Conservation (phyloP, 2,888 invertebrate species). For the Serripes groenlandicus region DNA sequence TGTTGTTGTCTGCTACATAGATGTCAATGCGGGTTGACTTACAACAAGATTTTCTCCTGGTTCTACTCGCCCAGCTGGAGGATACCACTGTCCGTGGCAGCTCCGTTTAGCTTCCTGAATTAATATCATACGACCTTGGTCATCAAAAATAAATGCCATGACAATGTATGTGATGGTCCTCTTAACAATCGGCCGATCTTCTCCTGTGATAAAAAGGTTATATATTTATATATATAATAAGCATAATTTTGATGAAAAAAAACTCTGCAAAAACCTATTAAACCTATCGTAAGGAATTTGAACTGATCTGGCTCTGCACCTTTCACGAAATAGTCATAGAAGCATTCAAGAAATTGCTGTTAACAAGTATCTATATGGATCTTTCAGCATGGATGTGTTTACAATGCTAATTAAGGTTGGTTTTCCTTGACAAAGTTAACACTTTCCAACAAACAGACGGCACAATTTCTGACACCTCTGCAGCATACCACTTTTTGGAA, state of each 20-base stretch:
- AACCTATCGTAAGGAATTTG: too few species aligned
- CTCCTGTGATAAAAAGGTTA: not conserved
- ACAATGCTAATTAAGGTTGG: too few species aligned
- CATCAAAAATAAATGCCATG: conserved; percentile 95
- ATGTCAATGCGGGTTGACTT: too few species aligned
- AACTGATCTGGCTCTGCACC: too few species aligned
- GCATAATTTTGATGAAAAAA: too few species aligned
- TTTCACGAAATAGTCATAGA: too few species aligned
- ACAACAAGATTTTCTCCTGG: conserved; percentile 94
- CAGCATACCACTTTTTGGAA: not conserved
- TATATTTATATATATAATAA: not conserved
- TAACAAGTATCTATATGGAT: too few species aligned
- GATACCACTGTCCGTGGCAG: conserved; percentile 98
- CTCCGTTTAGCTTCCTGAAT: conserved; percentile 99
- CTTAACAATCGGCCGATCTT: conserved; percentile 73
- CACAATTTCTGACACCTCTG: not conserved
- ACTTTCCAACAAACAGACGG: not conserved
- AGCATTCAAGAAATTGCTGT: too few species aligned
- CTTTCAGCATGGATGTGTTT: too few species aligned
- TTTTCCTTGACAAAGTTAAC: too few species aligned
- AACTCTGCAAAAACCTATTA: too few species aligned
- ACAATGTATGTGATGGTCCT: conserved; percentile 95
- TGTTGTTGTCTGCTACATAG: too few species aligned
- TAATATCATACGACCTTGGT: conserved; percentile 95
- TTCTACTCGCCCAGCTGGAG: conserved; percentile 98